These are phyloP conservation scores for Nephrotoma flavescens DNA, from an alignment of 2,888 invertebrate species.

Conservation along the genomic window DNA sequence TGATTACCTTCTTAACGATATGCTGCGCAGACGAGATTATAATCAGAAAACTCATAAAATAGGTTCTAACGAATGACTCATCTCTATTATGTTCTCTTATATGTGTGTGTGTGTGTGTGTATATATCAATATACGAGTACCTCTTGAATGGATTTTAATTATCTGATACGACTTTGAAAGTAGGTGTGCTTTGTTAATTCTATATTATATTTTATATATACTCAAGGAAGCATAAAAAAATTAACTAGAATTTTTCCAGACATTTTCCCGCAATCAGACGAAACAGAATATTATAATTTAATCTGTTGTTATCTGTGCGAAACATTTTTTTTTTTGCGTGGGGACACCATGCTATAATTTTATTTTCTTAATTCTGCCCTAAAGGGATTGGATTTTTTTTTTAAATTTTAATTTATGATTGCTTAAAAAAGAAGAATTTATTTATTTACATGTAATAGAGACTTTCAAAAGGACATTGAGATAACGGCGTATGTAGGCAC, in stretches of 20 bases:
- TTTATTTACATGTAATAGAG: background rate
- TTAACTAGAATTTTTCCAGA: background rate
- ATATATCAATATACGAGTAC: background rate
- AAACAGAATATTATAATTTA: background rate
- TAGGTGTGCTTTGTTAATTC: background rate
- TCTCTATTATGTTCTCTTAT: background rate
- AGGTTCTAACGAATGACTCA: background rate
- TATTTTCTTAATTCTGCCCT: background rate
- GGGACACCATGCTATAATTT: background rate
- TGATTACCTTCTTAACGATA: background rate
- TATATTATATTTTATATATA: background rate
- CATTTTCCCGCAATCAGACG: background rate
- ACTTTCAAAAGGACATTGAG: background rate
- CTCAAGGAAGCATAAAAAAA: background rate
- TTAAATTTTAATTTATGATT: background rate
- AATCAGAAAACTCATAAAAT: background rate
- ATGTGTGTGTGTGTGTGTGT: background rate
- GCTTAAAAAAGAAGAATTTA: background rate
- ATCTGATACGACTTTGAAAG: background rate
- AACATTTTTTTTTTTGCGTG: background rate
- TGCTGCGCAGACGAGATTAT: background rate
- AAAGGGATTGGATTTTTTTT: background rate
- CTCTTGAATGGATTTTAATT: background rate
- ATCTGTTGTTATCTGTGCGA: background rate
- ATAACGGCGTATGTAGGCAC: background rate